Evolutionary conservation across 2,113 vertebrate species (phyloP).

Genomic region (Syngnathus scovelli): DNA sequence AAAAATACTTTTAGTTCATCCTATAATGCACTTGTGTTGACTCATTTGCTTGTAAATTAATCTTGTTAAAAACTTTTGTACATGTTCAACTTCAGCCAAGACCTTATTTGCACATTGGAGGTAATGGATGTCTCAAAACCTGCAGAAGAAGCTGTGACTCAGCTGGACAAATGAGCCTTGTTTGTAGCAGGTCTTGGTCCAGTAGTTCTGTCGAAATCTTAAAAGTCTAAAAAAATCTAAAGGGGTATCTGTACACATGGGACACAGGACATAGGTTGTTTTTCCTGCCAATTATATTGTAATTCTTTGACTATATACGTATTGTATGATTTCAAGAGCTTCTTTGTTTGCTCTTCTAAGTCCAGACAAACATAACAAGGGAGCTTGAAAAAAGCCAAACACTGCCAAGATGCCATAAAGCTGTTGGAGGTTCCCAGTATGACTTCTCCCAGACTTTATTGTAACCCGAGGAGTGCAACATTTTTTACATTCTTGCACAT

Average conservation of each 20-base stretch:
- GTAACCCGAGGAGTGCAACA: slow-evolving; percentile 20
- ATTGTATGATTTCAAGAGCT: too few relatives aligned
- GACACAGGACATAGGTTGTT: neutral
- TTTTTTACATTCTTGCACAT: slow-evolving; percentile 20
- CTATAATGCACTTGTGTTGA: neutral
- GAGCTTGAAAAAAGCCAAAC: slow-evolving; percentile 10
- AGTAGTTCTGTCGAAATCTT: neutral
- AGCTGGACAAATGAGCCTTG: slow-evolving; percentile 1
- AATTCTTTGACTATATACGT: too few relatives aligned
- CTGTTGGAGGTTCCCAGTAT: slow-evolving; percentile 15
- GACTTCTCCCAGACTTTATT: slow-evolving; percentile 23
- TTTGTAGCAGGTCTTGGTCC: neutral
- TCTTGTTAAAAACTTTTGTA: neutral
- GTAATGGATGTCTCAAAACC: neutral
- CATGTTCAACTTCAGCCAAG: neutral
- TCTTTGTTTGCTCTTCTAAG: slow-evolving; percentile 44
- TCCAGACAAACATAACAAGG: slow-evolving; percentile 18
- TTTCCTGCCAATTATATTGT: neutral
- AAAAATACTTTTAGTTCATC: slow-evolving; percentile 19
- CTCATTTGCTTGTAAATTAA: slow-evolving; percentile 1
- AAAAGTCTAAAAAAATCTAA: neutral
- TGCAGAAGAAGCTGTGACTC: slow-evolving; percentile 6
- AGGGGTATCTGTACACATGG: neutral
- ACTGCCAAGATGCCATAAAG: slow-evolving; percentile 15
- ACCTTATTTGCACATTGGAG: slow-evolving; percentile 3